phyloP scores from a whole-genome alignment of 2,888 invertebrate species.

The Dasypolia templi region DNA sequence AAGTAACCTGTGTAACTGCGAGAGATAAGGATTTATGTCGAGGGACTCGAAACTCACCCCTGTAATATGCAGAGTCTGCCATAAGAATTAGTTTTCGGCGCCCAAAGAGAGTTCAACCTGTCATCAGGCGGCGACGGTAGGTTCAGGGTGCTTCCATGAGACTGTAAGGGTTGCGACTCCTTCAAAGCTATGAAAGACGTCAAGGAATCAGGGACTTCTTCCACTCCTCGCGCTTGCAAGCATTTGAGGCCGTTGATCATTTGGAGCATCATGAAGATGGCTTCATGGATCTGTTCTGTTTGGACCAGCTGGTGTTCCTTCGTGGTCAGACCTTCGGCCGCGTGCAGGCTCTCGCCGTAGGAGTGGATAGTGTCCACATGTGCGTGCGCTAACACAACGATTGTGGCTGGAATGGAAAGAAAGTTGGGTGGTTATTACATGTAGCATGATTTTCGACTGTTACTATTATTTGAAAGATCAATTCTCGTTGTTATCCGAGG shows the following conservation, averaged over 20 bases:
- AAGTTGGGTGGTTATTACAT: not conserved
- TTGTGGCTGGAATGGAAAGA: constrained; percentile 91
- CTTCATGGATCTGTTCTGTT: constrained; percentile 91
- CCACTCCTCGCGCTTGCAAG: constrained; percentile 95
- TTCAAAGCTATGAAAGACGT: constrained; percentile 94
- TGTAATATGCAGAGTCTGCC: constrained; percentile 94
- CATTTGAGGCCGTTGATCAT: constrained; percentile 95
- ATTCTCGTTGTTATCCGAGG: no score
- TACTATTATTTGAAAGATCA: no score
- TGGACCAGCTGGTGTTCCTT: constrained; percentile 85
- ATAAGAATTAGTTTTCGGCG: constrained; percentile 87
- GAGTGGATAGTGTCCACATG: constrained; percentile 94
- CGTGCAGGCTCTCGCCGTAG: constrained; percentile 92
- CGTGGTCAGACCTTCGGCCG: constrained; percentile 84
- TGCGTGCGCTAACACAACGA: constrained; percentile 93
- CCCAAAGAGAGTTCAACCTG: constrained; percentile 84
- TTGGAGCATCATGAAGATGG: constrained; percentile 95
- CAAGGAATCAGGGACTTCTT: constrained; percentile 93
- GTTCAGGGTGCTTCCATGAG: constrained; percentile 76
- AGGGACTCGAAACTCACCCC: constrained; percentile 89
- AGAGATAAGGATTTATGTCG: not conserved
- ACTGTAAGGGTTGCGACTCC: constrained; percentile 81
- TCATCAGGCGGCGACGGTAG: constrained; percentile 82
- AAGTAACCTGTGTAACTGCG: not conserved
- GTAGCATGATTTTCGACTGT: no score